These are phyloP conservation scores for Genyomyrus donnyi DNA, from an alignment of 2,113 vertebrate species.

Conservation along the genomic window DNA sequence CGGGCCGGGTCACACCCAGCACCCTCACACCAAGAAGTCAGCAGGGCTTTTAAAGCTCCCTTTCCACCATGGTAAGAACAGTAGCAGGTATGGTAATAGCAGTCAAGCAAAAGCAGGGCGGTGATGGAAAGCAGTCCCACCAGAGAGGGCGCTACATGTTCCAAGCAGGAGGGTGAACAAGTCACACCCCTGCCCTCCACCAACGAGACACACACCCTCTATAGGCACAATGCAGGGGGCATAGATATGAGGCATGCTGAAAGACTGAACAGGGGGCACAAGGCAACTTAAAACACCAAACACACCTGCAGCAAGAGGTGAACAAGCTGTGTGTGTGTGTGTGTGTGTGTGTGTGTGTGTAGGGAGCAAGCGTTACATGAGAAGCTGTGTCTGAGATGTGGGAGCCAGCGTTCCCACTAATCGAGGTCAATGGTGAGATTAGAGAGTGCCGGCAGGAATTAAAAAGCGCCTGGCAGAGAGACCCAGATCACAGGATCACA, in stretches of 20 bases:
- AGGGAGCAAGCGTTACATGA: not conserved
- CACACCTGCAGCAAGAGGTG: not conserved
- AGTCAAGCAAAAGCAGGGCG: not conserved
- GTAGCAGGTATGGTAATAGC: too few species aligned
- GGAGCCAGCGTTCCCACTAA: not conserved
- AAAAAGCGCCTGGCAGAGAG: conserved; percentile 15
- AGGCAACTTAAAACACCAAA: not conserved
- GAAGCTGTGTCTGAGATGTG: not conserved
- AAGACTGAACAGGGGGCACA: not conserved
- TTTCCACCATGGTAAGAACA: too few species aligned
- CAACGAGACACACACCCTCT: not conserved
- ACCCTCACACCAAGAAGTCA: not conserved
- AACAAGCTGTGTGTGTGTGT: not conserved
- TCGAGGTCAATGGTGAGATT: conserved; percentile 28
- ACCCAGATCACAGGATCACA: conserved; percentile 27
- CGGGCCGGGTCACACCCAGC: not conserved
- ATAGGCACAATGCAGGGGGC: not conserved
- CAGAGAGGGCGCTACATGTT: not conserved
- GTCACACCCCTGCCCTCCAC: not conserved
- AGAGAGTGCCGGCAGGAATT: conserved; percentile 22
- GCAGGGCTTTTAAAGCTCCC: not conserved
- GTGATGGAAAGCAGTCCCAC: not conserved
- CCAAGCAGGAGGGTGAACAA: not conserved
- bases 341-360: not conserved
- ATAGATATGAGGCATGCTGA: not conserved